phyloP scores from a whole-genome alignment of 2,797 vertebrate species.

The Sebastes iracundus region DNA sequence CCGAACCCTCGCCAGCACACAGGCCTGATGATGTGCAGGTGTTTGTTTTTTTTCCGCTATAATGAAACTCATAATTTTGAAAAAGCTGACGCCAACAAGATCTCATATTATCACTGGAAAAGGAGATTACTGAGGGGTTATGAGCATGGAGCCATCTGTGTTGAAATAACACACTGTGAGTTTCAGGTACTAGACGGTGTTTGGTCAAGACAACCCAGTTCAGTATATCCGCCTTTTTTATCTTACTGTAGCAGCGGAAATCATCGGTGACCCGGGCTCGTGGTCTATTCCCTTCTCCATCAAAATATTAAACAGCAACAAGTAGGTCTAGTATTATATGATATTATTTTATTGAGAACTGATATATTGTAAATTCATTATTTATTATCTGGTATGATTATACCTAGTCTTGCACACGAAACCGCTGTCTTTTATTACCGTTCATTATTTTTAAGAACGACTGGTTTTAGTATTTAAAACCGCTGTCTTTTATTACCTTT shows the following conservation, averaged over 20 bases:
- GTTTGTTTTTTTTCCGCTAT: background rate
- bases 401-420: too few relatives aligned
- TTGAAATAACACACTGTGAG: background rate
- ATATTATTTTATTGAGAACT: too few relatives aligned
- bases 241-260: background rate
- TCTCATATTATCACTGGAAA: constrained; percentile 16
- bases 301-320: too few relatives aligned
- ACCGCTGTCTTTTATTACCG: too few relatives aligned
- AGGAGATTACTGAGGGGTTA: constrained; percentile 27
- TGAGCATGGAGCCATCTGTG: background rate
- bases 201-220: background rate
- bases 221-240: background rate
- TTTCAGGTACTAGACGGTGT: background rate
- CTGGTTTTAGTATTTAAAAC: too few relatives aligned
- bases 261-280: too few relatives aligned
- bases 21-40: constrained; percentile 23
- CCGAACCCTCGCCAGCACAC: constrained; percentile 15
- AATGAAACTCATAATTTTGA: constrained; percentile 25
- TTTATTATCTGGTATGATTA: too few relatives aligned
- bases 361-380: too few relatives aligned
- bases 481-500: too few relatives aligned
- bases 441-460: too few relatives aligned
- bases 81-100: constrained; percentile 44
- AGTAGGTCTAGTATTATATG: too few relatives aligned
- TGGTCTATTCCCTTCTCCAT: too few relatives aligned